Evolutionary conservation across 2,888 invertebrate species (phyloP), one percentile per base, ranked within the genome.

Genomic region (Dryomyza anilis): DNA sequence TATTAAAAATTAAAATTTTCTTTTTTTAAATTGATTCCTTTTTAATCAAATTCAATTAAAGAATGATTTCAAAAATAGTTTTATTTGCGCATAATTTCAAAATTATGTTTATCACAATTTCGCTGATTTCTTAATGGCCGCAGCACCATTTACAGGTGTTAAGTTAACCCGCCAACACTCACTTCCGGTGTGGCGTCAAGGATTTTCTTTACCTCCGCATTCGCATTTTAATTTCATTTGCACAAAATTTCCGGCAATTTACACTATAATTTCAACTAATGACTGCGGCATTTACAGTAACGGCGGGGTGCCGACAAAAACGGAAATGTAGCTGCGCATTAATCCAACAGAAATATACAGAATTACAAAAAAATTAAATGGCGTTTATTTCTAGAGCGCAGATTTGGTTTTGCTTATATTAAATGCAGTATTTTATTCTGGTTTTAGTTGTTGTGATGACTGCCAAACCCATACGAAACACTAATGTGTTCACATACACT

Each of bases 171-270:
- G 12, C 33, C 33, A 33, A 33, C 33, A 33, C 33, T 10, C 48
- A 50, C 21, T 21, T 50, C 48, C 48, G 48, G 14, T 50, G 21
- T 23, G 23, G 25, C 21, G n/a, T n/a, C n/a, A n/a, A n/a, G 19
- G 21, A 50, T 14, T 25, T 21, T 25, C 23, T 3, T 50, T 50
- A 16, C n/a, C n/a, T 39, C 48, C 48, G 48, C 23, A n/a, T n/a
- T 21, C 48, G 48, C 23, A 43, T 21, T 23, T 50, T 19, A 7
- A 50, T 50, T 50, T 50, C 48, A 50, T 50, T 50, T 50, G 21
- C 48, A 21, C 48, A 50, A 50, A 50, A 50, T 50, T 50, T 50
- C 48, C 48, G 48, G 48, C 25, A 19, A 50, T 50, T 50, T 50
- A 8, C 48, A 23, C 23, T 50, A 23, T 10, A 23, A 50, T 14